Base-by-base conservation (phyloP, 2,797 vertebrate species). In the Pseudochirops cupreus region DNA sequence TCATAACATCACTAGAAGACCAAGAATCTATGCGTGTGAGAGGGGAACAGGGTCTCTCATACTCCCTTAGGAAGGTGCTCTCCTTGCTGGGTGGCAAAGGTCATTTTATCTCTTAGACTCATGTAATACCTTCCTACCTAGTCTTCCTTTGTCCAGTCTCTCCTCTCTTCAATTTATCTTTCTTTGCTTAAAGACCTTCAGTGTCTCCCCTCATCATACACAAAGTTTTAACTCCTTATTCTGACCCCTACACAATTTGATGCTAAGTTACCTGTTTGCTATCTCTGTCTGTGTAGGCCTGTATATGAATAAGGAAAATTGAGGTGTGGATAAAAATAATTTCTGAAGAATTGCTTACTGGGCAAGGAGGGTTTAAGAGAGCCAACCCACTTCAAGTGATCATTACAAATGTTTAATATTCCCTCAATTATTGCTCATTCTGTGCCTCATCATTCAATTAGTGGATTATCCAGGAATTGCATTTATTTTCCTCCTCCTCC, bases 401-500 rank as follows among this genome's bases (percentile, higher is more conserved):
- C 57, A 67, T 74, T 97, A 52, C 62, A 39, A 56, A n/a, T 92
- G 82, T 16, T 24, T 54, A 91, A 18, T 90, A 91, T 46, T 87
- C 21, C 24, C 39, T 50, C 39, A 46, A 87, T 96, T 97, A 97
- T 97, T 92, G 97, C 97, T 96, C 94, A 96, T 96, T 98, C 97
- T 39, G 92, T 39, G 87, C 92, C 91, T 55, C 62, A 82, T 26
- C 53, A n/a, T 74, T 13, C n/a, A 89, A 56, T 67, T 94, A 97
- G 96, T 96, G 94, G 95, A 96, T 95, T 96, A 96, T 96, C 95
- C 94, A 46, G 93, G 95, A 94, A 94, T 93, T 95, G 91, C 39
- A 33, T 94, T 96, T 94, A 91, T 39, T 0, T 10, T 31, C 26
- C 94, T 54, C 53, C 11, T 54, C 11, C 53, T 54, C 53, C 53